Base-by-base conservation (phyloP, 2,113 vertebrate genomes). In the Cariama cristata region DNA sequence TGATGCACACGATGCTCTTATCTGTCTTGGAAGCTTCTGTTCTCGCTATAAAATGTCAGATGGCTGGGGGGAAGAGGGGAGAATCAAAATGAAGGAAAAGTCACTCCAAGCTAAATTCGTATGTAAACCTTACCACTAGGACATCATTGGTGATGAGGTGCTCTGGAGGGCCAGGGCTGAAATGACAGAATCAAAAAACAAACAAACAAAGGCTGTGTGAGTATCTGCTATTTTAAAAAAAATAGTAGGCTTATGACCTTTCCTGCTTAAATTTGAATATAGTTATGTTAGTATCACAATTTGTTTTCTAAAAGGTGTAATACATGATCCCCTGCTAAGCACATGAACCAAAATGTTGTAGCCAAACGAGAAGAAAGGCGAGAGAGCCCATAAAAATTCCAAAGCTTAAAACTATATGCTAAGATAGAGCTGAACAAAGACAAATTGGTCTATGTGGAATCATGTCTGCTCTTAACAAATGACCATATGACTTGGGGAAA, bases 81-180 rank as follows among this genome's bases (percentile, higher is more conserved):
- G 33, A 42, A 68, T 44, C 40, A 73, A 93, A 91, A 64, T 32
- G 8, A 85, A 69, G 55, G 42, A 67, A 58, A 77, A 85, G 11
- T 56, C 42, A 63, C 27, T 59, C 17, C 28, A 91, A 87, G 72
- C 14, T 53, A 80, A 84, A 85, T 55, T 66, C 8, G 4, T 50
- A 50, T 20, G 19, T 86, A 67, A 96, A 44, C 26, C 96, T 98
- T 98, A 99, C 99, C 98, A 99, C 98, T 55, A 99, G 69, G 38
- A 99, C 98, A 68, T 98, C 98, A 44, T 99, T 99, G 59, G 98
- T 98, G 88, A 98, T 42, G 74, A 98, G 97, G 26, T 49, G 88
- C 53, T 98, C 98, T 14, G 97, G 95, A 45, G 96, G 91, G 30
- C 74, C 93, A 72, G 95, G 68, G 47, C 99, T 99, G 94, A 79